Conservation (phyloP, 2,888 invertebrate genomes). For the Tortrix viridana region DNA sequence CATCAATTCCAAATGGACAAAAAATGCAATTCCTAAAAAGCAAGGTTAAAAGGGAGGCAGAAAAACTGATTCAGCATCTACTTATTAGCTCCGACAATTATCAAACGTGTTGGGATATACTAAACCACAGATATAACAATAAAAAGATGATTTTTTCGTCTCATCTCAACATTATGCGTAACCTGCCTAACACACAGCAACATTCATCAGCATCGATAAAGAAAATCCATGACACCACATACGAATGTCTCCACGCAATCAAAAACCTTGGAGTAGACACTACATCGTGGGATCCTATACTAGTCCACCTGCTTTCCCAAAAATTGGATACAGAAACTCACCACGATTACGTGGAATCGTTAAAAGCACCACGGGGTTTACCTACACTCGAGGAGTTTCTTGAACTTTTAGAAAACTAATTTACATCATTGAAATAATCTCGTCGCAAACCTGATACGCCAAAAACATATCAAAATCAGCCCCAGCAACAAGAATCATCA, state of each 20-base stretch:
- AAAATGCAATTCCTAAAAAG: constrained; percentile 5
- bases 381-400: not conserved
- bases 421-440: not conserved
- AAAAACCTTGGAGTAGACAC: constrained; percentile 1
- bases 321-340: constrained; percentile 8
- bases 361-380: constrained; percentile 2
- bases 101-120: no score
- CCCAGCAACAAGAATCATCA: no score
- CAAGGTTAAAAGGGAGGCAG: not conserved
- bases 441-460: not conserved
- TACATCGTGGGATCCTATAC: not conserved
- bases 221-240: not conserved
- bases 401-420: not conserved
- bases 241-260: not conserved
- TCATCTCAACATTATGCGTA: no score
- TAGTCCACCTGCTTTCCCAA: not conserved
- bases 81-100: no score
- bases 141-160: no score
- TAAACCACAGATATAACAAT: no score
- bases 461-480: no score
- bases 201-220: no score
- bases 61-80: no score
- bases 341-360: constrained; percentile 2
- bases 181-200: no score
- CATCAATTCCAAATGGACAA: not conserved